These are phyloP conservation scores for Lymantria dispar DNA, from an alignment of 2,888 invertebrate genomes.

Conservation along the genomic window DNA sequence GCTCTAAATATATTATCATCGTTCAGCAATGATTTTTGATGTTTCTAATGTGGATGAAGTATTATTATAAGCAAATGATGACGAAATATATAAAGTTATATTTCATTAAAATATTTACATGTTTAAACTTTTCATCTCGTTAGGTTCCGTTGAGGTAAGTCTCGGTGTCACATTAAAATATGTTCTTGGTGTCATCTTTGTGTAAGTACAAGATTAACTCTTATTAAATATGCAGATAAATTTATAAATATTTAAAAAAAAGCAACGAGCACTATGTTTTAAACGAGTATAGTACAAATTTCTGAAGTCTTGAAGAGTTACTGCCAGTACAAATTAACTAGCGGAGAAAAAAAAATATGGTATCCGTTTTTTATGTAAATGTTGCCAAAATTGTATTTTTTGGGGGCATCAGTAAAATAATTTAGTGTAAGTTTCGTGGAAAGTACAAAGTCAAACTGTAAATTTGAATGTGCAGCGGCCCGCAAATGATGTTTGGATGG, in stretches of 20 bases:
- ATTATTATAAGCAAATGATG: constrained; percentile 45
- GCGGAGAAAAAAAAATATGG: constrained; percentile 35
- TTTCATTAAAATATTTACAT: constrained; percentile 38
- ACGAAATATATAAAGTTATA: constrained; percentile 61
- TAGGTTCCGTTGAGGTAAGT: constrained; percentile 61
- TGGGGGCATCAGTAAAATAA: constrained; percentile 63
- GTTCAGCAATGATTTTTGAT: constrained; percentile 35
- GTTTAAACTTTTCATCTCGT: constrained; percentile 33
- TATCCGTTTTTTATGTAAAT: constrained; percentile 69
- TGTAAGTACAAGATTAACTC: constrained; percentile 51
- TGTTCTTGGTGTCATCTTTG: constrained; percentile 70
- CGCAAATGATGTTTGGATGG: constrained; percentile 34
- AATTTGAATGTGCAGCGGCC: constrained; percentile 47
- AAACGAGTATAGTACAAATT: constrained; percentile 80
- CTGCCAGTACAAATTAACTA: constrained; percentile 81
- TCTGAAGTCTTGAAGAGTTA: constrained; percentile 72
- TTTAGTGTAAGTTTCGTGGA: constrained; percentile 65
- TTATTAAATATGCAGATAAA: constrained; percentile 36
- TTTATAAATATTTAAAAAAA: constrained; percentile 35
- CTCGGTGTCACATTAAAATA: constrained; percentile 63
- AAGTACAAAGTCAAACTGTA: constrained; percentile 60
- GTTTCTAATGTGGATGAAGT: constrained; percentile 34
- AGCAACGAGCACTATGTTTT: constrained; percentile 70
- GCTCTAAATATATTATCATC: constrained; percentile 34
- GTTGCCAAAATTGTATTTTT: constrained; percentile 79